Conservation (phyloP, 2,113 vertebrate genomes). For the Beaufortia kweichowensis region DNA sequence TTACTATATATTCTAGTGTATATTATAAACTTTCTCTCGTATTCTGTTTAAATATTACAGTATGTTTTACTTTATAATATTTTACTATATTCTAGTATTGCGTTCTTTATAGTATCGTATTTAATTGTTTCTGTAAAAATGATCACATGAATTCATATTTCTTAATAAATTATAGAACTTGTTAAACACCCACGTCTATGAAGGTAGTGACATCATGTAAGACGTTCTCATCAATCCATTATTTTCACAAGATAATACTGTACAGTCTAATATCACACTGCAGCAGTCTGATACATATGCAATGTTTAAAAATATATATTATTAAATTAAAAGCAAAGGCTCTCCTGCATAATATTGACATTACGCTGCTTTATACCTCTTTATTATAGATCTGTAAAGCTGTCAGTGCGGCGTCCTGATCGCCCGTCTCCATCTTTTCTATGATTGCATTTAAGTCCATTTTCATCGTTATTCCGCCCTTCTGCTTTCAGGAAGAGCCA, state of each 20-base stretch:
- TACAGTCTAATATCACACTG: not conserved
- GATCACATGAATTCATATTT: too few species aligned
- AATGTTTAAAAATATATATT: not conserved
- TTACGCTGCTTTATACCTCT: conserved; percentile 62
- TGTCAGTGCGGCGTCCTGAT: conserved; percentile 76
- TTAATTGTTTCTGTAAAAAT: too few species aligned
- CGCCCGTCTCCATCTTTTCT: conserved; percentile 78
- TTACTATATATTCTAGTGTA: too few species aligned
- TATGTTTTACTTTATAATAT: not conserved
- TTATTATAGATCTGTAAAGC: conserved; percentile 82
- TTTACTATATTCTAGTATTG: not conserved
- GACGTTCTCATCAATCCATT: not conserved
- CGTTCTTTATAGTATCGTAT: too few species aligned
- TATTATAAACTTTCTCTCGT: too few species aligned
- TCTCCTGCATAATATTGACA: not conserved
- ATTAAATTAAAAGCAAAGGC: not conserved
- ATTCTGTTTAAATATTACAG: too few species aligned
- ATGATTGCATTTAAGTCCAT: conserved; percentile 83
- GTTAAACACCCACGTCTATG: not conserved
- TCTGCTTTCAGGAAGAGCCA: conserved; percentile 4
- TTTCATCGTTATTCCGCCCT: conserved; percentile 51
- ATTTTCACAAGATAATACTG: not conserved
- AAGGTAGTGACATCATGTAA: not conserved
- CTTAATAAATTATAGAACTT: too few species aligned
- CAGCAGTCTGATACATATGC: not conserved